Evolutionary conservation across 23 tunicate species (phyloP).

Genomic region (Halocynthia aurantium): DNA sequence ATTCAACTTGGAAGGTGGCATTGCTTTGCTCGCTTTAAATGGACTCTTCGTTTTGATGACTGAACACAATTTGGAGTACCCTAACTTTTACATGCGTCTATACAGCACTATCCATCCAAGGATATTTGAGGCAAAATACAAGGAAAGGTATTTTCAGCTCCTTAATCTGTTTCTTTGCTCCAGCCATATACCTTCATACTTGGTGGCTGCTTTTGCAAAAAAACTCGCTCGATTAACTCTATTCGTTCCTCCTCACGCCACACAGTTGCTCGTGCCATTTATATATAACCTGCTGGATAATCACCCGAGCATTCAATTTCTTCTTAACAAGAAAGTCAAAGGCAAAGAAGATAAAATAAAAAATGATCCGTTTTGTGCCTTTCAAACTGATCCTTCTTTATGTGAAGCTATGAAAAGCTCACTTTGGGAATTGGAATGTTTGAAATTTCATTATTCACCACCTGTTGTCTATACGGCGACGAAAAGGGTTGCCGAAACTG

Average conservation of each 20-base stretch:
- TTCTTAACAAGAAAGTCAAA: constrained; percentile 27
- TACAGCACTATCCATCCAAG: constrained; percentile 84
- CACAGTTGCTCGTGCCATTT: constrained; percentile 22
- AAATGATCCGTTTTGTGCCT: constrained; percentile 48
- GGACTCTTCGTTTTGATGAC: constrained; percentile 68
- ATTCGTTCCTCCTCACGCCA: constrained; percentile 59
- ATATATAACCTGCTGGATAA: constrained; percentile 27
- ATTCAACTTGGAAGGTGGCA: constrained; percentile 57
- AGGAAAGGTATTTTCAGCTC: constrained; percentile 62
- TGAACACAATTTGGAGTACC: constrained; percentile 73
- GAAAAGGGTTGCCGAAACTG: constrained; percentile 9
- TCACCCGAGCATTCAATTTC: constrained; percentile 39
- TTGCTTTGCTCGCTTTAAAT: constrained; percentile 58
- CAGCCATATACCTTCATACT: constrained; percentile 62
- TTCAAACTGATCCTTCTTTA: constrained; percentile 41
- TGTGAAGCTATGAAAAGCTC: constrained; percentile 68
- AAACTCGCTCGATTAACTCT: constrained; percentile 60
- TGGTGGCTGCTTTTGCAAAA: constrained; percentile 84
- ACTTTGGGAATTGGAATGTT: constrained; percentile 58
- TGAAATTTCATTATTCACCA: constrained; percentile 25
- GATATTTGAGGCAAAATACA: constrained; percentile 68
- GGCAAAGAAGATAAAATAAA: background rate
- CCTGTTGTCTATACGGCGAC: constrained; percentile 42
- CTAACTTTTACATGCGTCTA: constrained; percentile 65
- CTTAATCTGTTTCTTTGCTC: constrained; percentile 62